Evolutionary conservation across 2,888 invertebrate genomes (phyloP).

Genomic region (Artemia sinica): DNA sequence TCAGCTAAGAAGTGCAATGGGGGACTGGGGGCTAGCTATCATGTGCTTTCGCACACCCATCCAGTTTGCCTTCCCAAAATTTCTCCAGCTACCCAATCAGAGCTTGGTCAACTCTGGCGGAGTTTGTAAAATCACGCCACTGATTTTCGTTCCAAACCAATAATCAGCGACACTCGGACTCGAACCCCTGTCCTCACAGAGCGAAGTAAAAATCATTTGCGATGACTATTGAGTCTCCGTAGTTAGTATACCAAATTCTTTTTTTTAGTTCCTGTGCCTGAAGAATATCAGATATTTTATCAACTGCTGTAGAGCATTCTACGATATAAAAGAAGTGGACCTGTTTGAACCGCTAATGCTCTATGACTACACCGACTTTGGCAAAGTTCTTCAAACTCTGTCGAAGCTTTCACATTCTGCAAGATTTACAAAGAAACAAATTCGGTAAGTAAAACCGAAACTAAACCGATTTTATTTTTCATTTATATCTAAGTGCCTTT

Average conservation of each 20-base stretch:
- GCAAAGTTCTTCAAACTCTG: slow-evolving; percentile 73
- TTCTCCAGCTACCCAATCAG: too few species aligned
- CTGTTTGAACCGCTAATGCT: slow-evolving; percentile 88
- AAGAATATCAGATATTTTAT: slow-evolving; percentile 87
- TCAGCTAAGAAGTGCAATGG: too few species aligned
- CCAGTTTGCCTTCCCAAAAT: too few species aligned
- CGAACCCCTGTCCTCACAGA: too few species aligned
- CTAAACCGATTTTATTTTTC: slow-evolving; percentile 13
- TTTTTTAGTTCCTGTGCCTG: slow-evolving; percentile 74
- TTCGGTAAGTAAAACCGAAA: slow-evolving; percentile 46
- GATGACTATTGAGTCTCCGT: neutral
- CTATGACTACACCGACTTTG: slow-evolving; percentile 86
- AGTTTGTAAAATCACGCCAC: too few species aligned
- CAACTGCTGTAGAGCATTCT: slow-evolving; percentile 61
- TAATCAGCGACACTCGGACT: too few species aligned
- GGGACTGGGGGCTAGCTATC: too few species aligned
- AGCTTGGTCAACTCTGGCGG: too few species aligned
- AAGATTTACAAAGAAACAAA: slow-evolving; percentile 46
- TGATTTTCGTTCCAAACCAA: too few species aligned
- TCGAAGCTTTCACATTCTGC: slow-evolving; percentile 69
- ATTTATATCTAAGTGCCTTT: too few species aligned
- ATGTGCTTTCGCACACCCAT: too few species aligned
- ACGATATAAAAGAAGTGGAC: slow-evolving; percentile 65
- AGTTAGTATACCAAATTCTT: slow-evolving; percentile 23
- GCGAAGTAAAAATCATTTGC: too few species aligned